Evolutionary conservation across 2,888 invertebrate species (phyloP).

Genomic region (Agrochola macilenta): DNA sequence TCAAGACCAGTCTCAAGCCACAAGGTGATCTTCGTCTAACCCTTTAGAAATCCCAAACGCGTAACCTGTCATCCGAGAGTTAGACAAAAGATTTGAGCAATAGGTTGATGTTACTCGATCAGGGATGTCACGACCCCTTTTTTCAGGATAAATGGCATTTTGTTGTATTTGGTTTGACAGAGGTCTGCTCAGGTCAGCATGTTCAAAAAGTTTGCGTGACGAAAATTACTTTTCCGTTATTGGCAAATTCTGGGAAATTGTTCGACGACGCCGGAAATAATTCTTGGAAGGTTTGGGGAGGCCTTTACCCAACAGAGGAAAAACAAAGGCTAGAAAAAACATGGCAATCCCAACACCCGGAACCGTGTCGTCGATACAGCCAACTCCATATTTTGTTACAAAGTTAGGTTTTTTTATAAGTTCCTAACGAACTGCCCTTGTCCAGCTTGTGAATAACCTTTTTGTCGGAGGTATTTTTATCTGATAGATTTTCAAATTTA

Average conservation of each 20-base stretch:
- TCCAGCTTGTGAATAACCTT: neutral
- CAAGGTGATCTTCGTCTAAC: constrained; percentile 29
- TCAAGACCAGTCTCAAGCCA: constrained; percentile 7
- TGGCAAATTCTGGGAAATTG: neutral
- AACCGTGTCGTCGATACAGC: neutral
- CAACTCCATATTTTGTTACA: neutral
- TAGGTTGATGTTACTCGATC: constrained; percentile 37
- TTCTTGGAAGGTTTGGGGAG: neutral
- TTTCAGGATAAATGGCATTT: constrained; percentile 47
- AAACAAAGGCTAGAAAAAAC: neutral
- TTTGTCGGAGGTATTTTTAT: constrained; percentile 4
- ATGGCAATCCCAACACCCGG: no score
- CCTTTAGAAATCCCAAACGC: constrained; percentile 31
- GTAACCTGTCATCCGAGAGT: constrained; percentile 24
- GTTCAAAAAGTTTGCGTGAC: constrained; percentile 9
- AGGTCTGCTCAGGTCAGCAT: constrained; percentile 25
- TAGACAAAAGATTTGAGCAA: constrained; percentile 41
- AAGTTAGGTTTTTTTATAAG: constrained; percentile 14
- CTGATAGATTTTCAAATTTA: neutral
- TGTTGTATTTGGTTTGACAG: constrained; percentile 44
- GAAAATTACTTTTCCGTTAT: constrained; percentile 1
- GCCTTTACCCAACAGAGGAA: neutral
- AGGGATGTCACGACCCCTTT: constrained; percentile 45
- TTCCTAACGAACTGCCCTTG: constrained; percentile 13
- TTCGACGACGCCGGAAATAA: neutral